Conservation (phyloP, 2,888 invertebrate genomes). For the Ectropis crepuscularia region DNA sequence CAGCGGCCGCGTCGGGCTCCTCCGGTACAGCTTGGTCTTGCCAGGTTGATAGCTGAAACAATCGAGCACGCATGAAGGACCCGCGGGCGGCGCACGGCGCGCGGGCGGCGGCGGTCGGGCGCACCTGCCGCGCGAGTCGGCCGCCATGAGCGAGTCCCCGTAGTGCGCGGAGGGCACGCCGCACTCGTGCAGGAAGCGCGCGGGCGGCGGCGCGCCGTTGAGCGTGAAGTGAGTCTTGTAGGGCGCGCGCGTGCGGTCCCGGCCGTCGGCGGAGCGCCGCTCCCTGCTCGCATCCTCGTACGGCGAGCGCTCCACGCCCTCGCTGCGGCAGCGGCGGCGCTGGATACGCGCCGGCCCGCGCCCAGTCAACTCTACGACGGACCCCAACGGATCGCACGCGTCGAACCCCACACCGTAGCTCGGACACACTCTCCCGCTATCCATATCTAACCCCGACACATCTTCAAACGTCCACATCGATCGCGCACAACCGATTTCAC, state of each 20-base stretch:
- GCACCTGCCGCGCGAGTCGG: constrained; percentile 70
- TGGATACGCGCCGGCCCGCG: constrained; percentile 73
- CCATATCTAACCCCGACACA: constrained; percentile 78
- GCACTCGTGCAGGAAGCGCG: constrained; percentile 72
- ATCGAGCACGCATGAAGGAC: no score
- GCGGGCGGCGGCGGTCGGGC: constrained; percentile 21
- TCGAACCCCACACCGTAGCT: constrained; percentile 79
- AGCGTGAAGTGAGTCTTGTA: constrained; percentile 75
- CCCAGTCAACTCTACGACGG: constrained; percentile 72
- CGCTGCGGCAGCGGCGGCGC: constrained; percentile 80
- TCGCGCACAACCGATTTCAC: constrained; percentile 67
- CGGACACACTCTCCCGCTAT: constrained; percentile 75
- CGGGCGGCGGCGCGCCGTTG: constrained; percentile 56
- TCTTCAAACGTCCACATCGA: constrained; percentile 76
- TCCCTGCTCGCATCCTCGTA: constrained; percentile 77
- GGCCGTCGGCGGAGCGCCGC: constrained; percentile 63
- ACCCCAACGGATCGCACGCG: constrained; percentile 75
- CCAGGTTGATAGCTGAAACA: constrained; percentile 65
- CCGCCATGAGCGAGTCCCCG: constrained; percentile 79
- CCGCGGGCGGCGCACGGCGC: neutral
- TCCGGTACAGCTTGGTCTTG: constrained; percentile 68
- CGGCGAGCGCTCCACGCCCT: constrained; percentile 79
- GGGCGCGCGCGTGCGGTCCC: constrained; percentile 61
- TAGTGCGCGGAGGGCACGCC: constrained; percentile 69
- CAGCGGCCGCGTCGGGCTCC: constrained; percentile 69